Base-by-base conservation (phyloP, 2,797 vertebrate species). In the Choloepus didactylus region DNA sequence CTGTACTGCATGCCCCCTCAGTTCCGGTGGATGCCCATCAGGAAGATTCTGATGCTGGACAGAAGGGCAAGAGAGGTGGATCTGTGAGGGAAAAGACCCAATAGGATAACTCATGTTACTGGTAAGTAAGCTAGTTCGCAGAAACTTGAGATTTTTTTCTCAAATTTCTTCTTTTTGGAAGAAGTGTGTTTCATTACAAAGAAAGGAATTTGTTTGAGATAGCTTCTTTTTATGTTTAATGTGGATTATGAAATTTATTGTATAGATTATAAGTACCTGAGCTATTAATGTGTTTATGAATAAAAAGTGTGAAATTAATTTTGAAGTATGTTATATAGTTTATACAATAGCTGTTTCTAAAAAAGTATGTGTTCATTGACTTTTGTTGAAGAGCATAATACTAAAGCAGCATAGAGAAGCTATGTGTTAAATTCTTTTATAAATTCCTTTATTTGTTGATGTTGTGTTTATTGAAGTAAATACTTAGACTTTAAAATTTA, bases 11-110 rank as follows among this genome's bases (percentile, higher is more conserved):
- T 97, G 97, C 97, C 96, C 97, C 96, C 95, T 97, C 97, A 97
- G 95, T 97, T 95, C 96, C 97, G 64, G 89, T 87, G 96, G 96
- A 96, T 88, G 97, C 66, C 93, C 79, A 16, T 96, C 96, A 90
- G 66, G 96, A 97, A 87, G 96, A 97, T 15, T 93, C 96, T 97
- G 92, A 70, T 95, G 95, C 84, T 94, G 96, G 87, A 95, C 95
- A 90, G 97, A 97, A 97, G 96, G 96, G 95, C 97, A 95, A 59
- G 85, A 97, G 95, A 97, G 96, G 97, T 97, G 97, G 97, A 98
- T 98, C 97, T 98, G 97, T 97, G 97, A 96, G 97, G 95, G 96
- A 97, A 97, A 98, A 97, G 97, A 97, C 97, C 97, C 97, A 98
- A 98, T 97, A 98, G 97, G 97, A 97, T 85, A 98, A 97, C 97